Evolutionary conservation across 30 jellyfish, hydroid and myxozoan genomes (phyloP).

Genomic region (Hydractinia symbiolongicarpus): DNA sequence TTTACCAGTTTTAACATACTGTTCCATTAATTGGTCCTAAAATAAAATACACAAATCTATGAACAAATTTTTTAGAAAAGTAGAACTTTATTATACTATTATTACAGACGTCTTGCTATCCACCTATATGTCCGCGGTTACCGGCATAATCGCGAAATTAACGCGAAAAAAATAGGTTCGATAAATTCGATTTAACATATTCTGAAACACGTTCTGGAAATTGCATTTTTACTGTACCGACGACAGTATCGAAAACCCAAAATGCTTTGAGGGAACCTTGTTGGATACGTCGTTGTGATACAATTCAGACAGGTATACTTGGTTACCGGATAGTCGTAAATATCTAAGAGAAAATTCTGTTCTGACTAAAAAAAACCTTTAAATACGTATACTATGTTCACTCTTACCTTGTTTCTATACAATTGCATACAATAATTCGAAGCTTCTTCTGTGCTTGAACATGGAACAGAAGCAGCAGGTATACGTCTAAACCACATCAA

Average conservation of each 20-base stretch:
- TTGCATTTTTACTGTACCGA: no score
- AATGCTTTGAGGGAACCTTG: no score
- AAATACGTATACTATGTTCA: neutral
- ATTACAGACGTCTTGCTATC: neutral
- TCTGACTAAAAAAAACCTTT: no score
- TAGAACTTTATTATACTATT: neutral
- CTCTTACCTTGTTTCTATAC: slow-evolving; percentile 44
- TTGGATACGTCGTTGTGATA: no score
- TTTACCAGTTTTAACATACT: neutral
- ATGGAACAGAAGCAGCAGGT: slow-evolving; percentile 49
- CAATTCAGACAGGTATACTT: no score
- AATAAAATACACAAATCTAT: neutral
- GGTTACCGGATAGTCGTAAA: no score
- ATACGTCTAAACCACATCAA: slow-evolving; percentile 40
- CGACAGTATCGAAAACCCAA: no score
- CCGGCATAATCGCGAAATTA: no score
- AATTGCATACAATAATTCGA: slow-evolving; percentile 59
- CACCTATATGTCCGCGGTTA: neutral
- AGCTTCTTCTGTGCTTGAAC: slow-evolving; percentile 43
- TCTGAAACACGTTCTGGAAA: no score
- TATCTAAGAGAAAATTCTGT: no score
- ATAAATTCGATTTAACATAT: no score
- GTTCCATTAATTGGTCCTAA: slow-evolving; percentile 15
- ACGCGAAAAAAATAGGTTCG: no score
- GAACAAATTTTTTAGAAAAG: neutral